Base-by-base conservation (phyloP, 2,113 vertebrate species). In the Neotoma lepida region DNA sequence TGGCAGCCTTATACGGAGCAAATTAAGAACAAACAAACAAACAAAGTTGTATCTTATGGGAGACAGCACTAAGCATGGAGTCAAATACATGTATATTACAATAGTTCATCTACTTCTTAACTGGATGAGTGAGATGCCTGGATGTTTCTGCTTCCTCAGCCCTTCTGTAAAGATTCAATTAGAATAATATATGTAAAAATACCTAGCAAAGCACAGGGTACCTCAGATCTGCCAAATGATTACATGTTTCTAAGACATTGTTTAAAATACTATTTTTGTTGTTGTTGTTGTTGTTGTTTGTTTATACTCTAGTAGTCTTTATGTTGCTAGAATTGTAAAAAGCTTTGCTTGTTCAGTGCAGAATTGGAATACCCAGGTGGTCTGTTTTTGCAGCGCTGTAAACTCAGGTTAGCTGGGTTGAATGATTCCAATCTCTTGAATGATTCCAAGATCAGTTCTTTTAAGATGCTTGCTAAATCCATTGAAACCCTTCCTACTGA, bases 361-460 rank as follows among this genome's bases (percentile, higher is more conserved):
- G 56, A 90, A 61, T 33, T 54, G 74, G 30, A 13, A 20, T 39
- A 24, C 18, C 61, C 49, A 51, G 39, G 33, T 63, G 63, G 9
- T 74, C 70, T 94, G 33, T 85, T 93, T 95, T 85, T 54, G 49
- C 58, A 56, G 14, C 58, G 49, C 41, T 63, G 49, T 95, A 46
- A 87, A 80, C 82, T 85, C 70, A 90, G 1, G 20, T 22, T 82
- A 15, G 3, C 82, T 90, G 35, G 5, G n/a, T 95, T 88, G 68
- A 91, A 76, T 18, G 7, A 26, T n/a, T n/a, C n/a, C n/a, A 88
- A 88, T 90, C 54, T 58, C n/a, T 63, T 88, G 24, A 44, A 30
- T 15, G 46, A 6, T n/a, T 87, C 49, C 22, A 74, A 91, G 41
- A 80, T 8, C 13, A n/a, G 7, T 5, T 86, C 9, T 86, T 14